Base-by-base conservation (phyloP, 1,140 invertebrate genomes). In the Drosophila prosaltans region DNA sequence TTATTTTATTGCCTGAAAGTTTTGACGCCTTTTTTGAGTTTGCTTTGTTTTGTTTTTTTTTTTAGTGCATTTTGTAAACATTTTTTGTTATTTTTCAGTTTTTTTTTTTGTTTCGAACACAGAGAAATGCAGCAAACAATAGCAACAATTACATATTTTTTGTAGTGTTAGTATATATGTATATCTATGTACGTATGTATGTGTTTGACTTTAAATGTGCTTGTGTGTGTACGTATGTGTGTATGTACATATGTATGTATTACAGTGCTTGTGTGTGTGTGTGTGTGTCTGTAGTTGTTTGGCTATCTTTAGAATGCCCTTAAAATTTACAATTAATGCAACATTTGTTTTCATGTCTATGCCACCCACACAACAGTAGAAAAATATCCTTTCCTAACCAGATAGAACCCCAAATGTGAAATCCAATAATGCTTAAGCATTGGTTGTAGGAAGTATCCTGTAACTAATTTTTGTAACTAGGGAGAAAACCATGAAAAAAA, bases 31-130 rank as follows among this genome's bases (percentile, higher is more conserved):
- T 83, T 83, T 72, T 63, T 40, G 8, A 32, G 11, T 60, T 51
- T 69, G 45, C 41, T 69, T 72, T 54, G 43, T 41, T 64, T 10
- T 69, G 69, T 41, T 69, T 69, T 32, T 51, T 32, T 51, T 74
- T 81, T 82, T 78, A 81, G 64, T 82, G 80, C 80, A 81, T 82
- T 65, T 66, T 71, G 58, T 51, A 1, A 10, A 26, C 10, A n/a
- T 39, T 32, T 59, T 30, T 30, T 30, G 28, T 41, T 58, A 62
- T 58, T 10, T 48, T 48, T 26, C 26, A 8, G 21, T 10, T 51
- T 51, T 26, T 51, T 21, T 2, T n/a, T 0, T 74, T 21, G 61
- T 40, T 9, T 62, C 41, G 40, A 40, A 75, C 62, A 75, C 60
- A 69, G 61, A 75, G 32, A 58, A 62, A 69, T 57, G 63, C 48